Evolutionary conservation across 2,797 vertebrate genomes (phyloP).

Genomic region (Falco peregrinus): DNA sequence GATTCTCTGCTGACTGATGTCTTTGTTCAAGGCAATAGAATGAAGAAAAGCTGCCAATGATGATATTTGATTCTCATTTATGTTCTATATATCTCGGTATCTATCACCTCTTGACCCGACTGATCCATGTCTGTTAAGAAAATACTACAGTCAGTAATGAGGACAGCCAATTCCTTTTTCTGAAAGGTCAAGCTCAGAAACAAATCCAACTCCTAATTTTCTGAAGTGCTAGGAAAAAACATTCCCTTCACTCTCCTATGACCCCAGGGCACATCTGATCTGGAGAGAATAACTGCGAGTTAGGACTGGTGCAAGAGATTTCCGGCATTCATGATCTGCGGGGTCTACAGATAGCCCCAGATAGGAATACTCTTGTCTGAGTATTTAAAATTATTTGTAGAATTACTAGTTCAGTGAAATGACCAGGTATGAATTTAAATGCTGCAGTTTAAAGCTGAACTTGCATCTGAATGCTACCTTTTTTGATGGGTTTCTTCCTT

Average conservation of each 20-base stretch:
- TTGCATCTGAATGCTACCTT: not conserved
- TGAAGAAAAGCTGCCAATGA: not conserved
- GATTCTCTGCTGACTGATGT: not conserved
- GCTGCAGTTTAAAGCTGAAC: not conserved
- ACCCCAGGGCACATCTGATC: not conserved
- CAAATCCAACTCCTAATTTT: not conserved
- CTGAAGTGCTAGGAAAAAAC: not conserved
- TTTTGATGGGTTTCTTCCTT: not conserved
- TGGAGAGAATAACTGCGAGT: not conserved
- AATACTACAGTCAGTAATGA: constrained; percentile 21
- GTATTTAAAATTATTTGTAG: not conserved
- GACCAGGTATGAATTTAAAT: not conserved
- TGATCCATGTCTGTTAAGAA: constrained; percentile 16
- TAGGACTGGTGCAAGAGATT: not conserved
- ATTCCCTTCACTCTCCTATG: not conserved
- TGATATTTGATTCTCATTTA: not conserved
- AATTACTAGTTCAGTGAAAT: not conserved
- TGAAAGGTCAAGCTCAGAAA: constrained; percentile 37
- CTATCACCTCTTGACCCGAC: constrained; percentile 22
- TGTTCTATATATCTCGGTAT: not conserved
- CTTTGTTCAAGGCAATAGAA: not conserved
- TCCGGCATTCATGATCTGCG: not conserved
- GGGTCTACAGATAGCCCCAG: not conserved
- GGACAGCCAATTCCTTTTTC: constrained; percentile 1
- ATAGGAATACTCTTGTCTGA: not conserved